These are phyloP conservation scores for Xiphorhynchus elegans DNA, from an alignment of 2,113 vertebrate species.

Conservation along the genomic window DNA sequence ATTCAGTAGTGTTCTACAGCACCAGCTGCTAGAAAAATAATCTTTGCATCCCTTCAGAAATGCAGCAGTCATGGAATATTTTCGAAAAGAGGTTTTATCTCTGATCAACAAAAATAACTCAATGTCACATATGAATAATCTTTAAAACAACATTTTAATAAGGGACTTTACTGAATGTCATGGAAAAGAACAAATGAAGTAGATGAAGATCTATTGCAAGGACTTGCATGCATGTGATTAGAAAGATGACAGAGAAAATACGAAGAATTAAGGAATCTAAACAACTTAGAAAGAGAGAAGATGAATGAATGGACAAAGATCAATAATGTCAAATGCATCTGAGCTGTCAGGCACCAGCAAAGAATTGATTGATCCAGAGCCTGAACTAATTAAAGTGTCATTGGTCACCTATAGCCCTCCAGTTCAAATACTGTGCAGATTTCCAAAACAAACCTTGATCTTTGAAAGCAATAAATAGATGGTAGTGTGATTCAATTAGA, in stretches of 20 bases:
- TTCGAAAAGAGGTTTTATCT: not conserved
- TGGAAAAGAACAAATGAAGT: not conserved
- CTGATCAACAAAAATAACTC: not conserved
- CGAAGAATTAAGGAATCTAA: conserved; percentile 25
- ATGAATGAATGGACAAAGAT: conserved; percentile 53
- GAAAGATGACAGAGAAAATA: conserved; percentile 36
- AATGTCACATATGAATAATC: not conserved
- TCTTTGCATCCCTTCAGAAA: not conserved
- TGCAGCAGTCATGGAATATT: not conserved
- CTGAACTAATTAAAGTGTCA: conserved; percentile 62
- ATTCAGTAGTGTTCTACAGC: not conserved
- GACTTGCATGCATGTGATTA: not conserved
- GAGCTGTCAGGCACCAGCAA: not conserved
- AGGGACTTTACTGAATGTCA: not conserved
- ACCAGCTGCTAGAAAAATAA: not conserved
- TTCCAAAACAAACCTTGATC: conserved; percentile 12
- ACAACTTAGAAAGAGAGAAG: not conserved
- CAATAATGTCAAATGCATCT: conserved; percentile 23
- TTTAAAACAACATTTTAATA: conserved; percentile 5
- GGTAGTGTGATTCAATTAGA: conserved; percentile 1
- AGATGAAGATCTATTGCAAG: conserved; percentile 12
- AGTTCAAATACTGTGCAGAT: conserved; percentile 27
- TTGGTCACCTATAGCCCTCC: conserved; percentile 24
- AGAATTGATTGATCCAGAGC: conserved; percentile 39
- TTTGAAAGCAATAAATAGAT: conserved; percentile 40